Percentiles rank a stretch among this genome's conserved stretches.
These are phyloP conservation scores for Drymodes brunneopygia DNA, from an alignment of 2,113 vertebrate species.

Conservation along the genomic window DNA sequence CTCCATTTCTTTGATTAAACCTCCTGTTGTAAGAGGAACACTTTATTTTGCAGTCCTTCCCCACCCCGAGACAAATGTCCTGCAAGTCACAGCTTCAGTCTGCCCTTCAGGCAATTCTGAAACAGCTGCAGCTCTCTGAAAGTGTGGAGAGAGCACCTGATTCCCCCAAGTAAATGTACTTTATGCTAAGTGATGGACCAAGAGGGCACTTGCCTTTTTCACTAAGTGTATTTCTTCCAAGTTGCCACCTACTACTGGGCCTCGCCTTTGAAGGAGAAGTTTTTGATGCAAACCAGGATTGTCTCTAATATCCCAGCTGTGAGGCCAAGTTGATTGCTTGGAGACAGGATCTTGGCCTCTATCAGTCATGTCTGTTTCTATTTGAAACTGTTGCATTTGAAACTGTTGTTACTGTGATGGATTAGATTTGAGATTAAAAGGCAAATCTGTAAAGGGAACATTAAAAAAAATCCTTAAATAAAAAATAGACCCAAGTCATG, in stretches of 20 bases:
- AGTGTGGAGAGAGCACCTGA: neutral
- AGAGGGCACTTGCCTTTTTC: neutral
- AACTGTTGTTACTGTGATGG: neutral
- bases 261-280: neutral
- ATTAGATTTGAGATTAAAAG: conserved; percentile 6
- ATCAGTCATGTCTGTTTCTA: neutral
- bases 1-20: conserved; percentile 37
- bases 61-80: neutral
- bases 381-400: neutral
- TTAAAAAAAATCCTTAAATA: neutral
- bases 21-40: neutral
- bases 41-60: neutral
- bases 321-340: neutral
- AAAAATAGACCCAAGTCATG: neutral
- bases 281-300: neutral
- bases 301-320: neutral
- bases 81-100: neutral
- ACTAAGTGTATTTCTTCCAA: neutral
- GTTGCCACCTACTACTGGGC: neutral
- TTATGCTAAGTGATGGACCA: neutral
- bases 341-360: neutral
- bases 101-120: neutral
- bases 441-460: neutral
- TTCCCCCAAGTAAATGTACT: neutral
- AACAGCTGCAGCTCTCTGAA: neutral